These are phyloP conservation scores for Petrolisthes cinctipes DNA, from an alignment of 2,888 invertebrate species.

Conservation along the genomic window DNA sequence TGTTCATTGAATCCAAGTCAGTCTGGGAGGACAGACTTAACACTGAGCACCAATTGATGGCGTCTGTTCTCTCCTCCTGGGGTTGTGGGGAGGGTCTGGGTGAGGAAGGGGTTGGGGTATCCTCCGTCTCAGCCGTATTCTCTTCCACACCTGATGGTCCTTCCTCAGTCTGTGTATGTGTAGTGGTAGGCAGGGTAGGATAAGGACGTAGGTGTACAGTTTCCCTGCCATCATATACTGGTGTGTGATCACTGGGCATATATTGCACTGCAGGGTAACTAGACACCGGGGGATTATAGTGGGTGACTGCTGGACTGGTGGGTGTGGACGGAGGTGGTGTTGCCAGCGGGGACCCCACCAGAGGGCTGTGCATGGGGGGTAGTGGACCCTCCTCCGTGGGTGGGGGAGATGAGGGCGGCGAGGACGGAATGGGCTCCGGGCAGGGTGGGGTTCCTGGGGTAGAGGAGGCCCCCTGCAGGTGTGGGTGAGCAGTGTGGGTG, in stretches of 20 bases:
- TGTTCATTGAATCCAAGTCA: conserved; percentile 79
- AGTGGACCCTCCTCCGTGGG: conserved; percentile 64
- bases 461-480: conserved; percentile 52
- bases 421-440: conserved; percentile 70
- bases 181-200: conserved; percentile 53
- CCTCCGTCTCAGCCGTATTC: conserved; percentile 32
- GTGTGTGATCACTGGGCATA: conserved; percentile 53
- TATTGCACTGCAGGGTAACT: conserved; percentile 47
- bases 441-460: conserved; percentile 69
- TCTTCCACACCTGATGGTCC: conserved; percentile 35
- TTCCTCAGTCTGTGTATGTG: conserved; percentile 70
- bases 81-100: conserved; percentile 74
- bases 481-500: conserved; percentile 53
- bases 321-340: conserved; percentile 56
- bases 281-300: conserved; percentile 51
- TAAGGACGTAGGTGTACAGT: conserved; percentile 70
- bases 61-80: conserved; percentile 64
- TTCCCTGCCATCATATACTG: conserved; percentile 57
- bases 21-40: conserved; percentile 88
- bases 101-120: conserved; percentile 76
- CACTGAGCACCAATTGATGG: conserved; percentile 91
- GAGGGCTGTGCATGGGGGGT: conserved; percentile 64
- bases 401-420: conserved; percentile 68
- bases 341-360: conserved; percentile 54
- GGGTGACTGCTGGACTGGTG: conserved; percentile 52